Conservation (phyloP, 2,888 invertebrate genomes). For the Cylindroiulus punctatus region DNA sequence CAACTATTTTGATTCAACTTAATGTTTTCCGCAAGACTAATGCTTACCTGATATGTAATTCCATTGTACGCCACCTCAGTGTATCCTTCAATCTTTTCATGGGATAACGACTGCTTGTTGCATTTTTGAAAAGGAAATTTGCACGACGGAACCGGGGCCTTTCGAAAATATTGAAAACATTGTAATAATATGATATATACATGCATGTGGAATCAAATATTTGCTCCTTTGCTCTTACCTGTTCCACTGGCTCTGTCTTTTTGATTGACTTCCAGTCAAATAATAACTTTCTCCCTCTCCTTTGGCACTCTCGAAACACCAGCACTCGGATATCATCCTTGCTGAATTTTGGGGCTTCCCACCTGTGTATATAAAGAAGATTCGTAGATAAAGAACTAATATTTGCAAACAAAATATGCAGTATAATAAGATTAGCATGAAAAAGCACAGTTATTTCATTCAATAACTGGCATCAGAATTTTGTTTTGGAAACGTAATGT, state of each 20-base stretch:
- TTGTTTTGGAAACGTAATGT: background rate
- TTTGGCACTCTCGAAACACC: conserved; percentile 86
- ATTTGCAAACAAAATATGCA: background rate
- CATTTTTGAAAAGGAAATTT: background rate
- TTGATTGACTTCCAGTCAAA: conserved; percentile 75
- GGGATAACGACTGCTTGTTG: conserved; percentile 8
- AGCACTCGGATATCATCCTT: conserved; percentile 74
- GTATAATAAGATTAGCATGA: background rate
- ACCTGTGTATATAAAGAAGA: conserved; percentile 57
- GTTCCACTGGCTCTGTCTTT: conserved; percentile 62
- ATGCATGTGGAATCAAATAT: background rate
- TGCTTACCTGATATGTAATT: conserved; percentile 55
- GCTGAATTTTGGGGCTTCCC: conserved; percentile 64
- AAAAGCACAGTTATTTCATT: background rate
- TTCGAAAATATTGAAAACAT: background rate
- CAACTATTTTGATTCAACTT: background rate
- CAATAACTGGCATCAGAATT: background rate
- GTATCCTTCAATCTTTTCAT: conserved; percentile 8
- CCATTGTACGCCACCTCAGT: conserved; percentile 55
- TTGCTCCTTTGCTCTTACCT: conserved; percentile 25
- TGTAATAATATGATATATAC: background rate
- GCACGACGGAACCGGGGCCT: background rate
- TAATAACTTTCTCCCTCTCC: conserved; percentile 80
- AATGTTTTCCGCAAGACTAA: background rate
- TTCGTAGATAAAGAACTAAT: background rate